Conservation (phyloP, 2,797 vertebrate genomes). For the Pachyuromys duprasi region DNA sequence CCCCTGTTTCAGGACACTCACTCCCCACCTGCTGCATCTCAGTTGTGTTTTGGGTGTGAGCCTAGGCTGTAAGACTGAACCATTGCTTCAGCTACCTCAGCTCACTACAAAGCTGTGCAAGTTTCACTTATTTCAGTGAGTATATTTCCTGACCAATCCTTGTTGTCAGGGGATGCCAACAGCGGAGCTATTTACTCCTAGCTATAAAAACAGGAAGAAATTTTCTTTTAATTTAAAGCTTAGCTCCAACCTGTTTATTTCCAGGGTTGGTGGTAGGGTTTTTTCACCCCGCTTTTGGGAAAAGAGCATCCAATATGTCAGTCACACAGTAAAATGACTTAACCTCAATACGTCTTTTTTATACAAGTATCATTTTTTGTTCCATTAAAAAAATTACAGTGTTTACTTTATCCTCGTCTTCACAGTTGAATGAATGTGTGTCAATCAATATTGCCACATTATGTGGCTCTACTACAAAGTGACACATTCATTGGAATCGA, state of each 20-base stretch:
- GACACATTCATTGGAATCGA: conserved; percentile 59
- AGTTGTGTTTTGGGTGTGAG: not conserved
- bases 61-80: not conserved
- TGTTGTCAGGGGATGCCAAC: not conserved
- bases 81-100: not conserved
- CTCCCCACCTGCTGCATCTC: not conserved
- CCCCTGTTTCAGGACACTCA: not conserved
- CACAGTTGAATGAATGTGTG: conserved; percentile 56
- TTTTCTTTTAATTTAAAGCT: conserved; percentile 11
- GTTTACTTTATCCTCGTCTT: conserved; percentile 60
- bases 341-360: not conserved
- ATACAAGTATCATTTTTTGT: conserved; percentile 25
- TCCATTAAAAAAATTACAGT: conserved; percentile 45
- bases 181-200: not conserved
- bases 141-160: conserved; percentile 30
- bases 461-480: conserved; percentile 44
- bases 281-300: conserved; percentile 2
- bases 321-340: conserved; percentile 7
- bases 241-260: conserved; percentile 9
- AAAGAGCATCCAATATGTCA: not conserved
- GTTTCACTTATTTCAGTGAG: not conserved
- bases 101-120: not conserved
- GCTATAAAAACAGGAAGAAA: conserved; percentile 22
- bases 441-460: conserved; percentile 60
- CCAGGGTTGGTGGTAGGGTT: not conserved